Base-by-base conservation (phyloP, 1,140 invertebrate species). In the Coptotermes formosanus region DNA sequence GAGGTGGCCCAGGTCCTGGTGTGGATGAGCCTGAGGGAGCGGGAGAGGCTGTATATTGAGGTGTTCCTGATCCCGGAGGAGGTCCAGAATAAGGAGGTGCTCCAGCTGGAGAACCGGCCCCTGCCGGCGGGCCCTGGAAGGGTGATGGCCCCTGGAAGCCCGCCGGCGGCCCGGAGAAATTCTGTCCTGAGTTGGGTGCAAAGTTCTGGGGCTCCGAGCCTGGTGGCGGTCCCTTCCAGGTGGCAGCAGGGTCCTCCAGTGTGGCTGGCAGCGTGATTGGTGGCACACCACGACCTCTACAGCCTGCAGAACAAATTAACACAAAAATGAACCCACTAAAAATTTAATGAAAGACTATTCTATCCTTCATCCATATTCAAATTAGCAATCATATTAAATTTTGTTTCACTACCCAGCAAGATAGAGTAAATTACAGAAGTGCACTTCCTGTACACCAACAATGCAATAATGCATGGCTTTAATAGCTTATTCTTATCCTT, bases 11-110 rank as follows among this genome's bases (percentile, higher is more conserved):
- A 30, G 94, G 94, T 69, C 94, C 94, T 8, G 95, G 95, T 52
- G 95, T 95, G 25, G 95, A 95, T 69, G 95, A 95, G n/a, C 95
- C 95, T 45, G 94, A 95, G 7, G 95, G 95, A 84, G 95, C 95
- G 82, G 95, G 95, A 48, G 95, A 95, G 44, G 95, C 94, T 87
- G 94, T 95, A 89, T 95, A 95, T 89, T 95, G 95, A 25, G 95
- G 95, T 86, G 95, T 95, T 86, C 93, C 94, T 44, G 94, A 95
- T 69, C 95, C 94, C 11, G 95, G 94, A 86, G 94, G 94, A 84
- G 94, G 94, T 48, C 88, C 88, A 89, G 94, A 94, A 89, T 94
- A 94, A 64, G 93, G 91, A 43, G 92, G 92, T 14, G 92, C 93
- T 32, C 93, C 92, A 44, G 94, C 93, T 83, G 94, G 94, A 89